Evolutionary conservation across 2,113 vertebrate species (phyloP), one percentile per base, ranked within the genome.

Genomic region (Nothocercus nigrocapillus): DNA sequence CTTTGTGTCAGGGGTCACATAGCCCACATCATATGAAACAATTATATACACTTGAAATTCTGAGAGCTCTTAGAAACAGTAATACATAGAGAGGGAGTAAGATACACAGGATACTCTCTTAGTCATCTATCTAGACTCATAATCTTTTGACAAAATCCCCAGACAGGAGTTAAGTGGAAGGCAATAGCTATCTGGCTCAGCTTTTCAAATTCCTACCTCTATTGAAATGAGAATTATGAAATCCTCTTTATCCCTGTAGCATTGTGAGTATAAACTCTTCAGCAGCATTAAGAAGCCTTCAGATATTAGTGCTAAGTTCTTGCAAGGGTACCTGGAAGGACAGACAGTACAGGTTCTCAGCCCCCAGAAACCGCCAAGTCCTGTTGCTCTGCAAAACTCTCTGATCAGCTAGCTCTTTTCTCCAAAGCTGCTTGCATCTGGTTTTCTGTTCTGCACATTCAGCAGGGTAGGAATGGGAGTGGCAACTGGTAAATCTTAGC

Each of bases 221-320:
- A 36, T 53, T 80, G 49, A 90, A 96, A 95, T 89, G 47, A 90
- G 66, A 92, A 84, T 81, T 51, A 69, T 79, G 77, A 95, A 93
- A 92, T 80, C n/a, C 44, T 54, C 85, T 80, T 91, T 83, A 44
- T 96, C 76, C 73, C 90, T 89, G 40, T 79, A 47, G 63, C 75
- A 24, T 5, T 82, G 66, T 88, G 77, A 69, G 62, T 90, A 89
- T 87, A 94, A 94, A 93, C 91, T 93, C 90, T 92, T 93, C 70
- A 73, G 66, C 69, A 78, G 78, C 81, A 92, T 47, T 81, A 86
- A 94, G 88, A 95, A 82, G 73, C 56, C 66, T 51, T 95, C 64
- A 86, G 88, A 93, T 81, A 93, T 85, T 83, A 79, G 82, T 38
- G 72, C 79, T 95, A 79, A 95, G 88, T 80, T 72, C 77, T 82